These are phyloP conservation scores for Phrynocephalus forsythii DNA, from an alignment of 2,797 vertebrate species.

Conservation along the genomic window DNA sequence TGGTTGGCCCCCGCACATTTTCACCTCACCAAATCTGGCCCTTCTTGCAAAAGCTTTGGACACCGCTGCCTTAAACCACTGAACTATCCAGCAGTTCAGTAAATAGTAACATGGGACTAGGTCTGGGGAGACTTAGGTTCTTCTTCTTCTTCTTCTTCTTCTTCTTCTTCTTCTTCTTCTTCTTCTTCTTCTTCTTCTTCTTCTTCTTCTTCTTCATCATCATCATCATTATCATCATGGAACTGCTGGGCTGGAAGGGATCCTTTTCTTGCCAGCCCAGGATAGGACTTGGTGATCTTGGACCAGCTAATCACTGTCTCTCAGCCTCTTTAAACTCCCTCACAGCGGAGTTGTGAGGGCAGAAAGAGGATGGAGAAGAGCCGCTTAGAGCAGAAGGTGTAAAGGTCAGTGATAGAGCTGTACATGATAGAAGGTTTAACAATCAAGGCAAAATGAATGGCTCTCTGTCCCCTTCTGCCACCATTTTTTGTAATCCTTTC, in stretches of 20 bases:
- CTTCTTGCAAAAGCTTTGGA: no score
- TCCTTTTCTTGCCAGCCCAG: not conserved
- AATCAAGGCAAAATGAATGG: not conserved
- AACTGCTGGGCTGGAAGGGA: not conserved
- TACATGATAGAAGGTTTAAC: not conserved
- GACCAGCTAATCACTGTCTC: not conserved
- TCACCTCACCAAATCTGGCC: no score
- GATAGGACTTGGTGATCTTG: not conserved
- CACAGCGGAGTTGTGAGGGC: not conserved
- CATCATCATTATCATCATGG: not conserved
- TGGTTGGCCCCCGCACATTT: no score
- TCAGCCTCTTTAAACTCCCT: not conserved
- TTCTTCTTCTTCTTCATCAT: no score
- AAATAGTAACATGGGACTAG: no score
- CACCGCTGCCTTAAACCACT: no score
- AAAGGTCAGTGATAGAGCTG: not conserved
- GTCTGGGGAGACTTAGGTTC: not conserved
- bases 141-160: no score
- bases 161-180: no score
- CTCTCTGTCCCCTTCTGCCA: rapidly evolving
- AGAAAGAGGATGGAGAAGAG: not conserved
- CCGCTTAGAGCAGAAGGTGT: no score
- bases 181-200: no score
- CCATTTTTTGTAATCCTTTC: not conserved
- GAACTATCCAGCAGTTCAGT: no score